Conservation (phyloP, 2,888 invertebrate genomes). For the Hypolimnas misippus region DNA sequence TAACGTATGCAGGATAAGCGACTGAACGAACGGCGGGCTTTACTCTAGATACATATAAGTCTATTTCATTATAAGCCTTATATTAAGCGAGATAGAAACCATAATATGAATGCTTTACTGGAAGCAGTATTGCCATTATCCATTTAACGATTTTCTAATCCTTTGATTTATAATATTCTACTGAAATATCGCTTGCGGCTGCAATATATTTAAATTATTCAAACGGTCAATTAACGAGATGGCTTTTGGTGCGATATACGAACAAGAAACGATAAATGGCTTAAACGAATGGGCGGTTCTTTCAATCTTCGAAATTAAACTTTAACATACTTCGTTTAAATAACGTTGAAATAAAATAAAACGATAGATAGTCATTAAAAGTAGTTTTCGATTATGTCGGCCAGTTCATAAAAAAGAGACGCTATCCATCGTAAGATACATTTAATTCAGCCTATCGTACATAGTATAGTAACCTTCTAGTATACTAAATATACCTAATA, state of each 20-base stretch:
- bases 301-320: slow-evolving; percentile 46
- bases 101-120: background rate
- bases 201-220: slow-evolving; percentile 82
- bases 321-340: slow-evolving; percentile 1
- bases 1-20: slow-evolving; percentile 79
- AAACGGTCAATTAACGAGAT: slow-evolving; percentile 81
- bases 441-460: too few species aligned
- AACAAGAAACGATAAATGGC: slow-evolving; percentile 36
- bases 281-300: slow-evolving; percentile 57
- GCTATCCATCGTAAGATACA: too few species aligned
- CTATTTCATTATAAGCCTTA: slow-evolving; percentile 13
- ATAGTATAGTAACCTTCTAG: too few species aligned
- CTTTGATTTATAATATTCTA: slow-evolving; percentile 80
- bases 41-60: slow-evolving; percentile 51
- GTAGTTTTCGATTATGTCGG: too few species aligned
- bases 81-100: slow-evolving; percentile 14
- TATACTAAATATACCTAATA: too few species aligned
- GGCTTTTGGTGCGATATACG: slow-evolving; percentile 60
- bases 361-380: slow-evolving; percentile 4
- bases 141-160: slow-evolving; percentile 78
- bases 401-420: too few species aligned
- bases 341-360: slow-evolving; percentile 13
- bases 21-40: slow-evolving; percentile 55
- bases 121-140: slow-evolving; percentile 71
- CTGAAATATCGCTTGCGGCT: slow-evolving; percentile 75